These are phyloP conservation scores for Leucoma salicis DNA, from an alignment of 2,888 invertebrate species.

Conservation along the genomic window DNA sequence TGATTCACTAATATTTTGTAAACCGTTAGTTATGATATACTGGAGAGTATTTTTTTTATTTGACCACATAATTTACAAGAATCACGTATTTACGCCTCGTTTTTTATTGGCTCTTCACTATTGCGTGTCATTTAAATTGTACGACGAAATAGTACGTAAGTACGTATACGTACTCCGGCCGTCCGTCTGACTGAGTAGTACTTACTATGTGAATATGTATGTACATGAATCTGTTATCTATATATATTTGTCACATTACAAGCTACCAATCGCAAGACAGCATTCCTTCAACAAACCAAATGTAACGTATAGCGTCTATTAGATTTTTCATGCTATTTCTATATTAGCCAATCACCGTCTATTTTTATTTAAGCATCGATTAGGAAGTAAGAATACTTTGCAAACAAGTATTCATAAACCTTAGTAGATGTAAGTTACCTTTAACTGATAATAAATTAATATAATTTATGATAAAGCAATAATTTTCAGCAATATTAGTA, in stretches of 20 bases:
- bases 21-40: conserved; percentile 51
- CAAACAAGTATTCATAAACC: conserved; percentile 5
- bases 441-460: too few species aligned
- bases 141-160: conserved; percentile 59
- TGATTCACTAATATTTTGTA: conserved; percentile 38
- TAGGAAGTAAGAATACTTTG: conserved; percentile 20
- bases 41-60: conserved; percentile 54
- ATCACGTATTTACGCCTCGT: conserved; percentile 74
- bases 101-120: conserved; percentile 74
- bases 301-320: conserved; percentile 24
- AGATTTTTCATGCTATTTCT: conserved; percentile 20
- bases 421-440: too few species aligned
- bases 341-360: conserved; percentile 32
- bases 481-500: too few species aligned
- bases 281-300: conserved; percentile 22
- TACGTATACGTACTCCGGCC: conserved; percentile 55
- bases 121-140: conserved; percentile 81
- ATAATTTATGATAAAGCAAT: too few species aligned
- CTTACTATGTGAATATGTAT: conserved; percentile 13
- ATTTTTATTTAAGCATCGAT: conserved; percentile 24
- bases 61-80: conserved; percentile 66
- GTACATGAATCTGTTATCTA: conserved; percentile 1
- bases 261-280: conserved; percentile 31
- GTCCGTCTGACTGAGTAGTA: neutral
- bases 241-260: conserved; percentile 7